Percentiles rank a stretch among this genome's conserved stretches.
Conservation (phyloP, 2,797 vertebrate genomes). For the Enteromius thamalakanensis region DNA sequence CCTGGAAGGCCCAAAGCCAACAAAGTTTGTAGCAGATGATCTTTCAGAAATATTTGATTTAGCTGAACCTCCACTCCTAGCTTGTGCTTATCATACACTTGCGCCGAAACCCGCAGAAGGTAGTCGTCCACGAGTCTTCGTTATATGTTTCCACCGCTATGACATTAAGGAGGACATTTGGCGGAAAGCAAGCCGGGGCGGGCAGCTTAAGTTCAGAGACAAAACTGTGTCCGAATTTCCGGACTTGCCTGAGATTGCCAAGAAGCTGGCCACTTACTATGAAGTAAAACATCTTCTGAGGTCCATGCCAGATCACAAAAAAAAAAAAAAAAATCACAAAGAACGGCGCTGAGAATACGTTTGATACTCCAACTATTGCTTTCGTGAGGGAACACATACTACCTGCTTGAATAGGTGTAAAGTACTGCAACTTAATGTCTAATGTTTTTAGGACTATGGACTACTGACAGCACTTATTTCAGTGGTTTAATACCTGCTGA, state of each 20-base stretch:
- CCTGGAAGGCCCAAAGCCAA: background rate
- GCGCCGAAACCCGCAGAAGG: background rate
- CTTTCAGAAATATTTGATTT: background rate
- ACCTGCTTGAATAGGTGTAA: background rate
- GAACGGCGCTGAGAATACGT: background rate
- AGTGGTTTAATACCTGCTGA: background rate
- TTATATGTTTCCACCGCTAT: background rate
- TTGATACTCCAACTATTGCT: background rate
- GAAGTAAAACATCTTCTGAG: background rate
- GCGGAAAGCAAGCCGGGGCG: background rate
- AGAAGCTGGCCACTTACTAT: background rate
- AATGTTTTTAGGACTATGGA: background rate
- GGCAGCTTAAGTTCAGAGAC: background rate
- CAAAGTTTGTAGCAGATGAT: background rate
- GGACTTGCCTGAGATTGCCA: background rate
- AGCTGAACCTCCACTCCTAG: background rate
- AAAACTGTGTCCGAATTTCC: background rate
- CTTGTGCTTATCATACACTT: background rate
- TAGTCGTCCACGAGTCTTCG: background rate
- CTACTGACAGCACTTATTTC: background rate
- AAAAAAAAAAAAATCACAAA: background rate
- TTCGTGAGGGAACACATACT: background rate
- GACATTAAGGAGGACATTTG: background rate
- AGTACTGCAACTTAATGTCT: background rate
- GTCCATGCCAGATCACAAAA: background rate